Percentiles rank a stretch among this genome's conserved stretches.
Evolutionary conservation across 2,888 invertebrate species (phyloP).

Genomic region (Automeris io): DNA sequence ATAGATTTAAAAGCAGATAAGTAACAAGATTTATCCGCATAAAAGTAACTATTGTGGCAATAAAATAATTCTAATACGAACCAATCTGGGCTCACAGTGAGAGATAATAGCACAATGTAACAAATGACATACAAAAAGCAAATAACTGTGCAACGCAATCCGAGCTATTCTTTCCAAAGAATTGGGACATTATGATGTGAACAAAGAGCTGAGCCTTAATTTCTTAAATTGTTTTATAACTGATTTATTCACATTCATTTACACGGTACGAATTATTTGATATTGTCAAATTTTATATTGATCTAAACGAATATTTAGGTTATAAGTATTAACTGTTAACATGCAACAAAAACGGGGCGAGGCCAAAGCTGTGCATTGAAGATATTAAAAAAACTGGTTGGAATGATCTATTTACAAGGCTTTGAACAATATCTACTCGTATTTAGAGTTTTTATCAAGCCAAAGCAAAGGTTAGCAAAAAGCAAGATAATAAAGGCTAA

Average conservation of each 20-base stretch:
- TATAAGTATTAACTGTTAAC: neutral
- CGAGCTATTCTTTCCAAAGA: conserved; percentile 28
- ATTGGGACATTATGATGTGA: conserved; percentile 24
- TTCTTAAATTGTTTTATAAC: conserved; percentile 4
- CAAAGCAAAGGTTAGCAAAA: too few relatives aligned
- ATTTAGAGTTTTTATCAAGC: too few relatives aligned
- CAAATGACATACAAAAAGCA: conserved; percentile 33
- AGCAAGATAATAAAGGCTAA: too few relatives aligned
- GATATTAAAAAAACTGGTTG: too few relatives aligned
- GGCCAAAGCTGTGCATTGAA: too few relatives aligned
- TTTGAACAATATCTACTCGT: too few relatives aligned
- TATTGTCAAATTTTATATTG: conserved; percentile 28
- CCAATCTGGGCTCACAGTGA: conserved; percentile 12
- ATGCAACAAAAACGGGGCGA: neutral
- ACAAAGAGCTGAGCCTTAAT: conserved; percentile 13
- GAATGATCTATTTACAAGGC: too few relatives aligned
- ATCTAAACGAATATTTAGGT: conserved; percentile 13
- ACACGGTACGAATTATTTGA: too few relatives aligned
- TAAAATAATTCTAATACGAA: conserved; percentile 13
- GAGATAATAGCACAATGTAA: conserved; percentile 21
- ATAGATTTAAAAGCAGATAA: neutral
- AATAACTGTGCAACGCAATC: conserved; percentile 30
- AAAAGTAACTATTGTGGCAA: conserved; percentile 1
- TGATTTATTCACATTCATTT: conserved; percentile 15
- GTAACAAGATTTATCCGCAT: conserved; percentile 9